Percentiles rank a stretch among this genome's conserved stretches.
phyloP scores from a whole-genome alignment of 1,140 invertebrate genomes.

The Papilio dardanus region DNA sequence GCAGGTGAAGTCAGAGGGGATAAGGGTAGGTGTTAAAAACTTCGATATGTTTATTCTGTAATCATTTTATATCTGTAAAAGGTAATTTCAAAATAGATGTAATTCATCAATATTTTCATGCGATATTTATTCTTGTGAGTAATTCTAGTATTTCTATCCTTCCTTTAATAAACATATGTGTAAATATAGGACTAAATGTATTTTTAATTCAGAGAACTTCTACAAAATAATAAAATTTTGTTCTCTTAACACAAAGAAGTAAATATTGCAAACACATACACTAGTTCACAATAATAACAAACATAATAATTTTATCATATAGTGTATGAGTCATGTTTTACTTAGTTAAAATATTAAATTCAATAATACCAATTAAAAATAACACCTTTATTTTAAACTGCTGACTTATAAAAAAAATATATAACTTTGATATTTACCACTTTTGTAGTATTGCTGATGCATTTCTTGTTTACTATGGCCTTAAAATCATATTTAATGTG shows the following conservation, averaged over 20 bases:
- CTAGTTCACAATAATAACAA: neutral
- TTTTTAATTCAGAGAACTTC: neutral
- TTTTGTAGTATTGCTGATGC: too few relatives aligned
- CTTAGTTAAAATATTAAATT: too few relatives aligned
- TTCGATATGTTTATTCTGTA: neutral
- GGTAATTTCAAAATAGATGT: neutral
- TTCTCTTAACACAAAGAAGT: neutral
- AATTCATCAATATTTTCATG: neutral
- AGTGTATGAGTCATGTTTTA: neutral
- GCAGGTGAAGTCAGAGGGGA: neutral
- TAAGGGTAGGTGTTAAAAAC: slow-evolving; percentile 19
- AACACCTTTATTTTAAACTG: too few relatives aligned
- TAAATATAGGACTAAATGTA: neutral
- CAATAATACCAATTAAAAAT: too few relatives aligned
- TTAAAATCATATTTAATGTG: too few relatives aligned
- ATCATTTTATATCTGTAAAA: neutral
- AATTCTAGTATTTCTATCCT: neutral
- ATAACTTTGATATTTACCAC: too few relatives aligned
- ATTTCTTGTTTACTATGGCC: too few relatives aligned
- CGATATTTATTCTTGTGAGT: neutral
- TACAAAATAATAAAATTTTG: neutral
- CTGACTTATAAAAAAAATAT: too few relatives aligned
- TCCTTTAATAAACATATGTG: neutral
- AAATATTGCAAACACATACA: neutral
- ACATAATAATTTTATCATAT: neutral